phyloP scores from a whole-genome alignment of 2,113 vertebrate species.

The Cyrtonyx montezumae region DNA sequence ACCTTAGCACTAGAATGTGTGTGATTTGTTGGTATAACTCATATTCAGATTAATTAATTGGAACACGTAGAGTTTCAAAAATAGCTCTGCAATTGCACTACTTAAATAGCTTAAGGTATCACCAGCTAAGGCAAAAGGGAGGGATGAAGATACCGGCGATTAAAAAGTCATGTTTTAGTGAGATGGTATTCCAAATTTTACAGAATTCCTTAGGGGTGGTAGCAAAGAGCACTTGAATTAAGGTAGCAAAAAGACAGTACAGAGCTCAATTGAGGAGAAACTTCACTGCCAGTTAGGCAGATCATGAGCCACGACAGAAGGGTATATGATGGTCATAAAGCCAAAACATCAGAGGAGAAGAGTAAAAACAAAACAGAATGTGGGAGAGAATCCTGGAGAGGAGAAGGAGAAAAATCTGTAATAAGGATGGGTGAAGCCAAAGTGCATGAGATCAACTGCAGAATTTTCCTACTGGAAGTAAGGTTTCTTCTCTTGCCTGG shows the following conservation, averaged over 20 bases:
- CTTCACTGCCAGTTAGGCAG: background rate
- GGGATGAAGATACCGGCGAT: background rate
- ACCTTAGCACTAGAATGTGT: background rate
- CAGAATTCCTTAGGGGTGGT: background rate
- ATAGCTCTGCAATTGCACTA: background rate
- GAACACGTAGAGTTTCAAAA: slow-evolving; percentile 21
- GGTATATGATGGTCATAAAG: background rate
- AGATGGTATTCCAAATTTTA: background rate
- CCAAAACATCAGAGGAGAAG: background rate
- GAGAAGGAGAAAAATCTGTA: background rate
- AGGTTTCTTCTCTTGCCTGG: background rate
- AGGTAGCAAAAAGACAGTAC: background rate
- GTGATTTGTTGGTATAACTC: background rate
- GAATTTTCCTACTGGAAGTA: background rate
- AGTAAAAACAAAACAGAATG: background rate
- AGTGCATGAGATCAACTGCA: background rate
- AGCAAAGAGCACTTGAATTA: background rate
- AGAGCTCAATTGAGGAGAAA: background rate
- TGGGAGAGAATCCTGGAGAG: background rate
- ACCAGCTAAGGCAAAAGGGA: background rate
- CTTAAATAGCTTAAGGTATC: background rate
- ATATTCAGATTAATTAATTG: slow-evolving; percentile 33
- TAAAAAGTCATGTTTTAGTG: slow-evolving; percentile 1
- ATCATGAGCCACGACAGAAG: background rate
- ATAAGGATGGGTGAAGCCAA: background rate